Evolutionary conservation across 2,888 invertebrate genomes (phyloP).

Genomic region (Yponomeuta sedellus): DNA sequence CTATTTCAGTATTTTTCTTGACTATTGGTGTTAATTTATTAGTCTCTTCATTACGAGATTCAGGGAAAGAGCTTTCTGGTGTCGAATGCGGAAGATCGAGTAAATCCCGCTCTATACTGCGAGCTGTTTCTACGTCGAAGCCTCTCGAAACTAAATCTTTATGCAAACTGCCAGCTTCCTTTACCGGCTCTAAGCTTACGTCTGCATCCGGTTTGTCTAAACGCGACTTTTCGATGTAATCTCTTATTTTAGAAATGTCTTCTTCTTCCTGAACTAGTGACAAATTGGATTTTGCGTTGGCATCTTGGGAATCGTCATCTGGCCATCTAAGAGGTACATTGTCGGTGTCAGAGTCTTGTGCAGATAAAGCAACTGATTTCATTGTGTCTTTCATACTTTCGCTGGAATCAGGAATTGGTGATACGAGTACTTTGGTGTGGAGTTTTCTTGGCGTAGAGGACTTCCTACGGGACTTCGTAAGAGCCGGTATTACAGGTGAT

Average conservation of each 20-base stretch:
- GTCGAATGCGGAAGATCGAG: constrained; percentile 38
- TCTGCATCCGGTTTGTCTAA: constrained; percentile 4
- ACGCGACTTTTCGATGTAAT: constrained; percentile 41
- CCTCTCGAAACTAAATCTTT: constrained; percentile 59
- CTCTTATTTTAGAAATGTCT: constrained; percentile 58
- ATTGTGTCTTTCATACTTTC: constrained; percentile 30
- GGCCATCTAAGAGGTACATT: constrained; percentile 56
- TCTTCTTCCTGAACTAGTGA: constrained; percentile 40
- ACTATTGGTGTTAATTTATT: not conserved
- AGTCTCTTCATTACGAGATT: not conserved
- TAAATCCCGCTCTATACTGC: constrained; percentile 64
- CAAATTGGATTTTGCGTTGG: constrained; percentile 31
- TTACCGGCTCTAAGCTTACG: not conserved
- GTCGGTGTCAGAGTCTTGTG: constrained; percentile 52
- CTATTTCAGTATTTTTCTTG: not conserved
- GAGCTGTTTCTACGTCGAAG: constrained; percentile 64
- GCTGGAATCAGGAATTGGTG: constrained; percentile 46
- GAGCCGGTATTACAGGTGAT: constrained; percentile 31
- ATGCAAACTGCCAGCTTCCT: constrained; percentile 42
- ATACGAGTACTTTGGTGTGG: constrained; percentile 50
- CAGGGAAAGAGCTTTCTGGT: not conserved
- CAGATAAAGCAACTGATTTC: constrained; percentile 26
- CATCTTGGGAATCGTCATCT: constrained; percentile 59
- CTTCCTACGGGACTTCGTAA: constrained; percentile 65
- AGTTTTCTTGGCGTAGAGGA: constrained; percentile 70